Evolutionary conservation across 2,888 invertebrate genomes (phyloP), one percentile per base, ranked within the genome.

Genomic region (Tridacna crocea): DNA sequence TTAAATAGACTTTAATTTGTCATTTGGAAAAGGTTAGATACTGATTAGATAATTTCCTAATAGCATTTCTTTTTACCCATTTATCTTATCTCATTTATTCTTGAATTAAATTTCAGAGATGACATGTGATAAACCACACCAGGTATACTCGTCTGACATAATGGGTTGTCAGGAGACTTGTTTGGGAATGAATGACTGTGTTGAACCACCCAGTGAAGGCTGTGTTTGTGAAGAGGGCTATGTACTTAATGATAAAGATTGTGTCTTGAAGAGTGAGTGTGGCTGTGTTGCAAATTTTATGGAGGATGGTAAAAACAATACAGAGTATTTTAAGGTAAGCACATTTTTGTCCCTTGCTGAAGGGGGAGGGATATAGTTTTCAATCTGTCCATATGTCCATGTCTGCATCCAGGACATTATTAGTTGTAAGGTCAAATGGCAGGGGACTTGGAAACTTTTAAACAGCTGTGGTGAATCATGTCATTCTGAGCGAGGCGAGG

Each of bases 181-280:
- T 26, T 15, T 8, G 26, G 72, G 72, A 0, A 22, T 58, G 26
- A 13, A 55, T n/a, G 24, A 10, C 22, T 72, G 72, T 72, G 51
- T 68, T 11, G 58, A 72, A 6, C 68, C 88, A 46, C 90, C 89
- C 75, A 76, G 80, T 47, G 92, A 93, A 78, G 92, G 93, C 11
- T 93, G 93, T 80, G 83, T 85, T 65, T 93, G 93, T 82, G 90
- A 91, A 72, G 76, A 86, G 8, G 93, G 93, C 47, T 92, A 87
- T 79, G 89, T 92, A 0, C 77, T 84, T 11, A 87, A 84, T 77
- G 87, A 80, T 6, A 63, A 68, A 13, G 60, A 75, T 27, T 91
- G 91, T 79, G 88, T 91, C 12, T 46, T 24, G n/a, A 65, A 77
- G 27, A 79, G 79, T 17, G 75, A 88, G 17, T 91, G 91, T 87